phyloP scores from a whole-genome alignment of 2,797 vertebrate genomes.

The Lagorchestes hirsutus region DNA sequence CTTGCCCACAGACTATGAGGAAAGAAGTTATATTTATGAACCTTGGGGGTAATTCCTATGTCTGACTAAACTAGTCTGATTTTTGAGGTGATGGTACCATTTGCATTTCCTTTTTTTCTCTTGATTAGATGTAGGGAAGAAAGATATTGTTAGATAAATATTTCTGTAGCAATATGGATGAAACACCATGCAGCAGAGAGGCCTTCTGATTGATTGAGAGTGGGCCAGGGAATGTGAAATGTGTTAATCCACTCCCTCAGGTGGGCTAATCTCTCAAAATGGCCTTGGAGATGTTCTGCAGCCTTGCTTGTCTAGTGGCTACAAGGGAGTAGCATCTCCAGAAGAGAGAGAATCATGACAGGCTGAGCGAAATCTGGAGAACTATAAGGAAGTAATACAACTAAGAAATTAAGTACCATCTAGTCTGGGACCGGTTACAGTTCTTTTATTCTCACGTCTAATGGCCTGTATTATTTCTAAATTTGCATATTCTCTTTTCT shows the following conservation, averaged over 20 bases:
- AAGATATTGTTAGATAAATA: not conserved
- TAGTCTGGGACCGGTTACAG: not conserved
- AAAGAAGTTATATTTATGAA: not conserved
- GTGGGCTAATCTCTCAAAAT: not conserved
- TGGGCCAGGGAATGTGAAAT: not conserved
- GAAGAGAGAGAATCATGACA: not conserved
- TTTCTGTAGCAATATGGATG: not conserved
- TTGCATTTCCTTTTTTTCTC: not conserved
- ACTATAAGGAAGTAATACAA: not conserved
- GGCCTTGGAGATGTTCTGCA: not conserved
- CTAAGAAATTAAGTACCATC: not conserved
- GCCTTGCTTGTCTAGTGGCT: not conserved
- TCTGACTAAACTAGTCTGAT: not conserved
- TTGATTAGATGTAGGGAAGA: not conserved
- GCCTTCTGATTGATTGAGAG: not conserved
- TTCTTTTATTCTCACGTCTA: not conserved
- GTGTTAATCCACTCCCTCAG: not conserved
- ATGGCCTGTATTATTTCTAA: not conserved
- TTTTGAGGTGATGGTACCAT: not conserved
- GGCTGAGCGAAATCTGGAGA: not conserved
- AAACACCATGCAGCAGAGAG: not conserved
- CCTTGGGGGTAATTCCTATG: not conserved
- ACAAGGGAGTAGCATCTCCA: not conserved
- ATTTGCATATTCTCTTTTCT: not conserved
- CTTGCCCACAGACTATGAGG: not conserved